These are phyloP conservation scores for Neoarius graeffei DNA, from an alignment of 2,113 vertebrate species.

Conservation along the genomic window DNA sequence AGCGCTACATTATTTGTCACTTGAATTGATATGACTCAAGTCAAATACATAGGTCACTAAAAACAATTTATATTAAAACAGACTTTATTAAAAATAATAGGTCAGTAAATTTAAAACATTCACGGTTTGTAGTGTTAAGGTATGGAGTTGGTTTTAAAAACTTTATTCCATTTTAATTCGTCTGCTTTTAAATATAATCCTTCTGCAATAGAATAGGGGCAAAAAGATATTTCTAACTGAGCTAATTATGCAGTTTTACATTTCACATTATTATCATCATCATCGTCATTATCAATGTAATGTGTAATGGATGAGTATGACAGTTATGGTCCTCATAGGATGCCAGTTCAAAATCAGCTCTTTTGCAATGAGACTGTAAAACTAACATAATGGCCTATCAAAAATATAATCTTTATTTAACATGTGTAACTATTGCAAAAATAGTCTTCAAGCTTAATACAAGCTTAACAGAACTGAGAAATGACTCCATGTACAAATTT, in stretches of 20 bases:
- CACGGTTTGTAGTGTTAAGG: not conserved
- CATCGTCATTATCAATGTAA: not conserved
- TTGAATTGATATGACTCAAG: slow-evolving; percentile 5
- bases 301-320: not conserved
- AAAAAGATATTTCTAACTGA: not conserved
- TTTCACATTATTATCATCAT: not conserved
- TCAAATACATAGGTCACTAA: not conserved
- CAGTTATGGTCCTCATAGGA: not conserved
- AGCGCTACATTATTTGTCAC: slow-evolving; percentile 5
- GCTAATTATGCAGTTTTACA: not conserved
- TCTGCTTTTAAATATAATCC: not conserved
- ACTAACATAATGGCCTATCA: slow-evolving; percentile 64
- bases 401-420: slow-evolving; percentile 69
- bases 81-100: not conserved
- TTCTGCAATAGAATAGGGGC: not conserved
- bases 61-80: slow-evolving; percentile 11
- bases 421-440: slow-evolving; percentile 65
- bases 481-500: slow-evolving; percentile 57
- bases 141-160: not conserved
- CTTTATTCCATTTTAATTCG: not conserved
- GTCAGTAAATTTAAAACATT: not conserved
- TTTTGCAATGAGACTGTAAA: slow-evolving; percentile 37
- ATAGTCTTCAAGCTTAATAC: slow-evolving; percentile 67
- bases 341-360: slow-evolving; percentile 17
- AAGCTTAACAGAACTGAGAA: slow-evolving; percentile 52